A percentile compares a stretch with the other conserved stretches of the same genome.
These are phyloP conservation scores for Anastrepha ludens DNA, from an alignment of 1,140 invertebrate genomes.

Conservation along the genomic window DNA sequence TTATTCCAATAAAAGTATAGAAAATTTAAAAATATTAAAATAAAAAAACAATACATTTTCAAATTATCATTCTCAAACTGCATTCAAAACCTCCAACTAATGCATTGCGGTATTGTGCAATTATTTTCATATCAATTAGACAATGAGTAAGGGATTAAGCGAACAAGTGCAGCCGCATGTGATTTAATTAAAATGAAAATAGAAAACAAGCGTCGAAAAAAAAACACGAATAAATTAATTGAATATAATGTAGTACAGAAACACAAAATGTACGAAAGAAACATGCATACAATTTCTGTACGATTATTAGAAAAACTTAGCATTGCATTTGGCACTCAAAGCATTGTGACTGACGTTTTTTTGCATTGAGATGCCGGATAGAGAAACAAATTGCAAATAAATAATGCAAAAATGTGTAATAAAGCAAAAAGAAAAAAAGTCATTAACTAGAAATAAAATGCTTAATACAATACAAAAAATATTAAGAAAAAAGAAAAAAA, in stretches of 20 bases:
- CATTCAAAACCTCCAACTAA: too few relatives aligned
- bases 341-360: neutral
- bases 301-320: neutral
- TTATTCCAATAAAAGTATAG: too few relatives aligned
- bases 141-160: slow-evolving; percentile 6
- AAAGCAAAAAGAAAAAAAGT: neutral
- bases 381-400: slow-evolving; percentile 12
- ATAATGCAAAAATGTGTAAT: neutral
- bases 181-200: slow-evolving; percentile 32
- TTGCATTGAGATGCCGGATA: slow-evolving; percentile 27
- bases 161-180: neutral
- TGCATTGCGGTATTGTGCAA: too few relatives aligned
- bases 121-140: slow-evolving; percentile 1
- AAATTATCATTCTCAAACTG: too few relatives aligned
- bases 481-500: neutral
- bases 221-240: neutral
- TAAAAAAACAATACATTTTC: too few relatives aligned
- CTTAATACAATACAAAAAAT: neutral
- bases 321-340: slow-evolving; percentile 9
- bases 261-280: neutral
- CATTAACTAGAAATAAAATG: neutral
- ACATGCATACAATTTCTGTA: neutral
- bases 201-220: neutral
- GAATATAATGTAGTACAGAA: slow-evolving; percentile 2
- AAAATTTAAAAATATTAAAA: too few relatives aligned